Conservation (phyloP, 1,140 invertebrate genomes). For the Rhizoglyphus robini region DNA sequence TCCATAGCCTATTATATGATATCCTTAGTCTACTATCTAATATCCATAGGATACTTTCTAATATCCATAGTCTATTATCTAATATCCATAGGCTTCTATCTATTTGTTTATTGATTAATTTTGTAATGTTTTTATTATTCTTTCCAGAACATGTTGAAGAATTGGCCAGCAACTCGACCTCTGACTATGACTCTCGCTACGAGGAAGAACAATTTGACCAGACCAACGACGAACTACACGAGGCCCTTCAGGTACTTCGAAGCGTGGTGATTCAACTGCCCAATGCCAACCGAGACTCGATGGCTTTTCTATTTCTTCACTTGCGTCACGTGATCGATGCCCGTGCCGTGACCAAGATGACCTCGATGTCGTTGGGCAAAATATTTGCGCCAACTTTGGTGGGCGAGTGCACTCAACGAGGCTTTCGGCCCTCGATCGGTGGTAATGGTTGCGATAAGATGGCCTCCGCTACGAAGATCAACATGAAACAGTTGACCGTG, state of each 20-base stretch:
- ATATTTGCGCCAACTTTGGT: constrained; percentile 73
- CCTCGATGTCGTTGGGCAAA: constrained; percentile 55
- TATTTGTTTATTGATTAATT: background rate
- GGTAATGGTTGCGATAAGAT: background rate
- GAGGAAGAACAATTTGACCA: constrained; percentile 30
- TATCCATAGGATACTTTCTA: too few species aligned
- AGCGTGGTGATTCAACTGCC: constrained; percentile 41
- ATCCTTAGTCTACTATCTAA: too few species aligned
- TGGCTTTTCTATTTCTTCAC: constrained; percentile 70
- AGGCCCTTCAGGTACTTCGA: background rate
- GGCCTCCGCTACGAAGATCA: background rate
- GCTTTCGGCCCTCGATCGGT: background rate
- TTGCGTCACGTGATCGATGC: constrained; percentile 58
- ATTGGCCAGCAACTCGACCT: background rate
- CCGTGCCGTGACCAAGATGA: constrained; percentile 56
- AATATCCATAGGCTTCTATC: too few species aligned
- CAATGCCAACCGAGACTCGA: constrained; percentile 66
- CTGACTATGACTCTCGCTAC: background rate
- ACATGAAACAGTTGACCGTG: background rate
- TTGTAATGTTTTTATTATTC: background rate
- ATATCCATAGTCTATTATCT: too few species aligned
- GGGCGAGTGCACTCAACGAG: constrained; percentile 37
- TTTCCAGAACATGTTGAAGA: background rate
- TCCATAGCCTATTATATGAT: too few species aligned
- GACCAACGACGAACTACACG: constrained; percentile 53